Base-by-base conservation (phyloP, 1,140 invertebrate genomes). In the Diachasma alloeum region DNA sequence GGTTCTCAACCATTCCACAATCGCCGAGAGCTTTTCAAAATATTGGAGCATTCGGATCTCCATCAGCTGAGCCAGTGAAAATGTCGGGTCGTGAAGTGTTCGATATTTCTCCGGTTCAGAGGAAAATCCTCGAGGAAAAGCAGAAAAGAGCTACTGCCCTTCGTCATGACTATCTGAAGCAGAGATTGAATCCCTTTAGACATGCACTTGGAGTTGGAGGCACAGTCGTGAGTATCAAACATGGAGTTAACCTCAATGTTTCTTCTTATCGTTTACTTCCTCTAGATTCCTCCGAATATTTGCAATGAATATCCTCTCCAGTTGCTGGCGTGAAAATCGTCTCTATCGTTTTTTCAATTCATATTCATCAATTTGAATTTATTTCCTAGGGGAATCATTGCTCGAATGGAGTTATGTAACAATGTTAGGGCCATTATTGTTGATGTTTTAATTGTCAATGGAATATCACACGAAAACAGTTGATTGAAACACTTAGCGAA, bases 111-210 rank as follows among this genome's bases (percentile, higher is more conserved):
- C 8, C 53, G 4, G 46, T 77, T 17, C 11, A 90, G 75, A 81
- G 79, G 74, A 80, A 91, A 81, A 79, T 92, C 39, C 82, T 92
- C 36, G 87, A 92, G 83, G 90, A 91, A 82, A 91, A 91, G 81
- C 90, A 91, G 4, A 87, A 90, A 72, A 88, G 92, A 78, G 90
- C 92, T 78, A 83, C 87, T 42, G 83, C 86, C 31, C 86, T 94
- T 69, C 91, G 93, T 79, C 82, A 90, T n/a, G 90, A 95, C 83
- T 96, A 93, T 84, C 81, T 94, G n/a, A 94, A 93, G 86, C 90
- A 94, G 82, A 85, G 87, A 39, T 91, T 91, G 0, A 93, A 95
- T 84, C 95, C 95, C 13, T 91, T 90, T 78, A 88, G 89, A 17
- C 89, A 91, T 87, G 88, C 86, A 10, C 83, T 84, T 15, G 88